phyloP scores from a whole-genome alignment of 2,888 invertebrate species.

The Ochropleura leucogaster region DNA sequence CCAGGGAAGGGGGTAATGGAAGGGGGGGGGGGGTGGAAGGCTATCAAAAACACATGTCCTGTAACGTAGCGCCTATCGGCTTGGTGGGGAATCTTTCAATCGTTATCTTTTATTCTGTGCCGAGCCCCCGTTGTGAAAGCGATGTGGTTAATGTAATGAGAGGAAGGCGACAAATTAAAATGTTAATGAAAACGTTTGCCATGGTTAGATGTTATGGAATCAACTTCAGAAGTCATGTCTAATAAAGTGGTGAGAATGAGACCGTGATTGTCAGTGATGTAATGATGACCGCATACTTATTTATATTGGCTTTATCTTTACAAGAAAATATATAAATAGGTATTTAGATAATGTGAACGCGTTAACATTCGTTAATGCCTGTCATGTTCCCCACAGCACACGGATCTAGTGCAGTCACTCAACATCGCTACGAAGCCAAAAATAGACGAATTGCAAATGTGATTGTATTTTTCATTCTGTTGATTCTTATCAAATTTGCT shows the following conservation, averaged over 20 bases:
- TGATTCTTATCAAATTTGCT: neutral
- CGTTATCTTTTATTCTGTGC: conserved; percentile 80
- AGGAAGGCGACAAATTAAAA: conserved; percentile 22
- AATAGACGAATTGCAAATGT: neutral
- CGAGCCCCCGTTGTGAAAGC: conserved; percentile 63
- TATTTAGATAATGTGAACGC: neutral
- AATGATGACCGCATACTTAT: neutral
- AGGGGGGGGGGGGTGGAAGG: conserved; percentile 44
- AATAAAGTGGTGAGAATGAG: too few relatives aligned
- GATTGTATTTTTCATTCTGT: neutral
- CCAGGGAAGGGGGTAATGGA: neutral
- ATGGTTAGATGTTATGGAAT: too few relatives aligned
- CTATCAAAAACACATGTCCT: conserved; percentile 80
- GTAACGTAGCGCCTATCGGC: conserved; percentile 71
- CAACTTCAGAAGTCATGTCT: neutral
- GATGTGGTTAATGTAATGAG: conserved; percentile 54
- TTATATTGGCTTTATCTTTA: too few relatives aligned
- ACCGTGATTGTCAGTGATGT: neutral
- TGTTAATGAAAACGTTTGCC: too few relatives aligned
- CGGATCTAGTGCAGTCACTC: neutral
- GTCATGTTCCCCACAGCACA: neutral
- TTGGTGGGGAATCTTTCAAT: conserved; percentile 79
- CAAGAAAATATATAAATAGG: neutral
- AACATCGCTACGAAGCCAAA: neutral
- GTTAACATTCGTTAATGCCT: neutral